phyloP scores from a whole-genome alignment of 37 sponge, comb jelly and placozoan genomes.

The Diacarnus erythraeanus region DNA sequence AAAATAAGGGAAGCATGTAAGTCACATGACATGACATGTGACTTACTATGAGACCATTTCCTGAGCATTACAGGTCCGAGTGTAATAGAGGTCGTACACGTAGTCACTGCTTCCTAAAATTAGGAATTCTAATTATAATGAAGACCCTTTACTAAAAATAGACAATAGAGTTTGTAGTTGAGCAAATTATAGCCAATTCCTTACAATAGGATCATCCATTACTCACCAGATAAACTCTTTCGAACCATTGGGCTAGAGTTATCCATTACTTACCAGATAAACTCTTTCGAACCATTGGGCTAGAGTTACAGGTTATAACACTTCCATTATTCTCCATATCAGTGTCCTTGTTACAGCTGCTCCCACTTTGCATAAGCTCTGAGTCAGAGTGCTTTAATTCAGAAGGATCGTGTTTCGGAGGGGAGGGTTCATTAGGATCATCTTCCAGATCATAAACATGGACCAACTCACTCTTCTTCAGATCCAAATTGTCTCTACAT shows the following conservation, averaged over 20 bases:
- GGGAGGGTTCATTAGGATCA: neutral
- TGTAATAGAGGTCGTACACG: constrained; percentile 58
- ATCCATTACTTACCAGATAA: constrained; percentile 1
- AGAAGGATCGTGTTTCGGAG: neutral
- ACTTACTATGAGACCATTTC: constrained; percentile 1
- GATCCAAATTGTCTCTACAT: constrained; percentile 14
- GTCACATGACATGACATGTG: neutral
- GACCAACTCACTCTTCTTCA: constrained; percentile 27
- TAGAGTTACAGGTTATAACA: constrained; percentile 65
- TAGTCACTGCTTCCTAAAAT: constrained; percentile 20
- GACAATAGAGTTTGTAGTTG: too few relatives aligned
- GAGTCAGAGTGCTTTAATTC: neutral
- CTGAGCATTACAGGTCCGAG: neutral
- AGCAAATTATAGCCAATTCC: too few relatives aligned
- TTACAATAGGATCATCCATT: too few relatives aligned
- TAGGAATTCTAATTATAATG: too few relatives aligned
- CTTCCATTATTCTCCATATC: neutral
- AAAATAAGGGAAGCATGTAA: neutral
- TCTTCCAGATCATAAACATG: constrained; percentile 50
- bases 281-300: constrained; percentile 63
- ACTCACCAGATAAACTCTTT: constrained; percentile 29
- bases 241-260: constrained; percentile 61
- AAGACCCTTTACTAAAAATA: too few relatives aligned
- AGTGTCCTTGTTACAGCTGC: neutral
- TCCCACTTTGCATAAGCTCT: neutral